Conservation (phyloP, 2,113 vertebrate genomes). For the Leucoraja erinaceus region DNA sequence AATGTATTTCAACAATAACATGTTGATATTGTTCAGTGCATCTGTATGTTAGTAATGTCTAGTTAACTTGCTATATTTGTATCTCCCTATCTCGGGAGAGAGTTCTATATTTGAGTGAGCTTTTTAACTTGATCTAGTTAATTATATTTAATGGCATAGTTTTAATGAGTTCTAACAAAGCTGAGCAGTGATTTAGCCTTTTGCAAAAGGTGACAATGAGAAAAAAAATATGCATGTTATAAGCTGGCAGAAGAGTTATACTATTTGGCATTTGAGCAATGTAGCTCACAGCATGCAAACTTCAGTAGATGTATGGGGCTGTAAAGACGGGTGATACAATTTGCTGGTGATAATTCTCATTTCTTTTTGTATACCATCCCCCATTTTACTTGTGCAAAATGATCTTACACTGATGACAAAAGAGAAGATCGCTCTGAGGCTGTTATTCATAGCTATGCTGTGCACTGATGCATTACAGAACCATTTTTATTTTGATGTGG, state of each 20-base stretch:
- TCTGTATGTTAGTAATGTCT: conserved; percentile 20
- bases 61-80: not conserved
- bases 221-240: not conserved
- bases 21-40: not conserved
- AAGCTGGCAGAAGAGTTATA: no score
- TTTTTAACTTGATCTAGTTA: not conserved
- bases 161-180: not conserved
- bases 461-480: not conserved
- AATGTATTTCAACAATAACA: not conserved
- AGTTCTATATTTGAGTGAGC: not conserved
- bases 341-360: not conserved
- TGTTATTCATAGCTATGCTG: not conserved
- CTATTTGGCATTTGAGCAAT: not conserved
- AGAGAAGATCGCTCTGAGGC: not conserved
- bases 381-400: not conserved
- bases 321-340: not conserved
- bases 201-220: not conserved
- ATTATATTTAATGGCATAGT: not conserved
- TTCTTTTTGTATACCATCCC: not conserved
- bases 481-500: not conserved
- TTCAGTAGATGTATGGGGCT: not conserved
- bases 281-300: not conserved
- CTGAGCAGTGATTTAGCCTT: not conserved
- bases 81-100: not conserved
- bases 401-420: not conserved